Evolutionary conservation across 1,140 invertebrate species (phyloP), one percentile per base, ranked within the genome.

Genomic region (Papilio xuthus): DNA sequence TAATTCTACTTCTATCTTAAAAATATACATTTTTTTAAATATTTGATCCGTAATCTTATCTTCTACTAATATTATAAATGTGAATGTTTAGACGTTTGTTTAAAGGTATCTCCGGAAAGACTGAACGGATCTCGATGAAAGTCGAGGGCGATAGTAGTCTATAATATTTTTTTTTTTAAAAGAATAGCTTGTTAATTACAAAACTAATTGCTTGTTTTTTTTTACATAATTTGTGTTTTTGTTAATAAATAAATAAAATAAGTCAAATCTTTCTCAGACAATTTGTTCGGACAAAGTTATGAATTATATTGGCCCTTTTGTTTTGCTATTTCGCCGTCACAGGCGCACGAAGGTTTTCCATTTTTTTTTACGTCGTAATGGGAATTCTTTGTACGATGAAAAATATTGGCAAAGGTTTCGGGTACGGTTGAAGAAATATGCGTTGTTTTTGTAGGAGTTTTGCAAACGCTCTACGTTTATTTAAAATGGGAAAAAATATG

Each of bases 271-370:
- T 63, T 63, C 23, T 13, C 56, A 63, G 4, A 23, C 56, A 60
- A 60, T 60, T 60, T 60, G 26, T 67, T 67, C 60, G 13, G 60
- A 67, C 60, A 67, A 67, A 67, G 26, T 67, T 67, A 67, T 67
- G 60, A 67, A 67, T 67, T 67, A 28, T 63, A 63, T 67, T 28
- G 60, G 10, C 26, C 26, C 10, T 67, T 67, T 67, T 67, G 60
- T 67, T 67, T 67, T 67, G 60, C 26, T 28, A 67, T 67, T 67
- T 67, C 26, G 28, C 13, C 12, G 26, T 67, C 26, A 28, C 12
- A 67, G 60, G 12, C 60, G 60, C 60, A 28, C 60, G 26, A 26
- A 18, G 60, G 60, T 32, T 67, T 67, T 67, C 26, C 60, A 26
- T 67, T 32, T 67, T 67, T 67, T 67, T 28, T 63, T n/a, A n/a